phyloP scores from a whole-genome alignment of 1,140 invertebrate species.

The Saccostrea echinata region DNA sequence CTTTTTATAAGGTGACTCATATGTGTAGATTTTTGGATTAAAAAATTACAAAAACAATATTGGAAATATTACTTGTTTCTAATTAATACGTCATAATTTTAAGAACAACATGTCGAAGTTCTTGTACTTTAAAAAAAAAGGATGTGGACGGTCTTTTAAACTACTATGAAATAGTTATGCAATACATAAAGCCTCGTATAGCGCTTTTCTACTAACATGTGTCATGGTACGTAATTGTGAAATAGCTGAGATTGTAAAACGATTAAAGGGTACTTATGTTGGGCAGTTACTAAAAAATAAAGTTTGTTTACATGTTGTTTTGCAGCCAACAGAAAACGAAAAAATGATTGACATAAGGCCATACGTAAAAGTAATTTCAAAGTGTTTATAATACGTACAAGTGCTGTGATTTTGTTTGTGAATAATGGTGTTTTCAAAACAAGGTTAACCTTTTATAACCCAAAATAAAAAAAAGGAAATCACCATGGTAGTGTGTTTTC shows the following conservation, averaged over 20 bases:
- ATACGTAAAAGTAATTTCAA: background rate
- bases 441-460: background rate
- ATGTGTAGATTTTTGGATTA: too few species aligned
- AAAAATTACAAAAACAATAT: too few species aligned
- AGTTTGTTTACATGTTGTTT: slow-evolving; percentile 25
- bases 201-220: background rate
- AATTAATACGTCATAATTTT: too few species aligned
- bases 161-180: background rate
- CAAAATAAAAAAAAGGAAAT: background rate
- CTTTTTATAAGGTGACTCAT: too few species aligned
- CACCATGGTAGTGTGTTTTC: background rate
- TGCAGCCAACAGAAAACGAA: slow-evolving; percentile 1
- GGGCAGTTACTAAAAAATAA: background rate
- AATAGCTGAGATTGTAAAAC: background rate
- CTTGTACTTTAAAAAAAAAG: background rate
- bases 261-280: background rate
- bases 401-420: slow-evolving; percentile 13
- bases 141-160: background rate
- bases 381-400: background rate
- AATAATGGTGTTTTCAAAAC: background rate
- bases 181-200: too few species aligned
- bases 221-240: background rate
- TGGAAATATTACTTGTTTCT: too few species aligned
- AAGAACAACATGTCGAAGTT: too few species aligned
- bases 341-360: slow-evolving; percentile 18